Evolutionary conservation across 1,140 invertebrate genomes (phyloP).

Genomic region (Drosophila parabipectinata): DNA sequence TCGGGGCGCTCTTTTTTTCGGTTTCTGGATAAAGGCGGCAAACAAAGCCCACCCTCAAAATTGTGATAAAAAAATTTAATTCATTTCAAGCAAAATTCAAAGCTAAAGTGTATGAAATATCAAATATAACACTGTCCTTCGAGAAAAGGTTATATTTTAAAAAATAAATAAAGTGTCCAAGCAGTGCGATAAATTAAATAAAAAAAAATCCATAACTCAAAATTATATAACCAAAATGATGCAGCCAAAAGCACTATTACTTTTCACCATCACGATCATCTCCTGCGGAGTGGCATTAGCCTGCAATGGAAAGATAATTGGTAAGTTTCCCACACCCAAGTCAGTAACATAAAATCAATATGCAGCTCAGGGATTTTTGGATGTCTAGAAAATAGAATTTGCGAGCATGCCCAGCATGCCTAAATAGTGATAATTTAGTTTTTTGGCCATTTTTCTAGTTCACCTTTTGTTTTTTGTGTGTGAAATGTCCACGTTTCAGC

Average conservation of each 20-base stretch:
- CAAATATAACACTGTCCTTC: conserved; percentile 65
- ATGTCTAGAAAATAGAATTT: conserved; percentile 29
- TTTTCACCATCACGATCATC: conserved; percentile 60
- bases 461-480: conserved; percentile 23
- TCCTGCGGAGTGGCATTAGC: conserved; percentile 68
- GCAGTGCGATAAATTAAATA: conserved; percentile 30
- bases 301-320: conserved; percentile 80
- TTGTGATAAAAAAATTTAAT: conserved; percentile 48
- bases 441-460: conserved; percentile 30
- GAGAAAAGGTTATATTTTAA: conserved; percentile 71
- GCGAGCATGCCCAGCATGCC: conserved; percentile 32
- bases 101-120: conserved; percentile 50
- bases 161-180: conserved; percentile 44
- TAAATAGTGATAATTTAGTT: conserved; percentile 30
- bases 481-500: conserved; percentile 51
- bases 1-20: conserved; percentile 69
- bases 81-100: conserved; percentile 36
- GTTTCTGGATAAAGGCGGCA: conserved; percentile 49
- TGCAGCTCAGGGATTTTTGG: conserved; percentile 43
- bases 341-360: conserved; percentile 32
- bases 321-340: conserved; percentile 53
- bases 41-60: conserved; percentile 23
- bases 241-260: conserved; percentile 63
- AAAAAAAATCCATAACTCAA: conserved; percentile 20
- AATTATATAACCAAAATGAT: conserved; percentile 56